Conservation (phyloP, 2,113 vertebrate genomes). For the Thunnus thynnus region DNA sequence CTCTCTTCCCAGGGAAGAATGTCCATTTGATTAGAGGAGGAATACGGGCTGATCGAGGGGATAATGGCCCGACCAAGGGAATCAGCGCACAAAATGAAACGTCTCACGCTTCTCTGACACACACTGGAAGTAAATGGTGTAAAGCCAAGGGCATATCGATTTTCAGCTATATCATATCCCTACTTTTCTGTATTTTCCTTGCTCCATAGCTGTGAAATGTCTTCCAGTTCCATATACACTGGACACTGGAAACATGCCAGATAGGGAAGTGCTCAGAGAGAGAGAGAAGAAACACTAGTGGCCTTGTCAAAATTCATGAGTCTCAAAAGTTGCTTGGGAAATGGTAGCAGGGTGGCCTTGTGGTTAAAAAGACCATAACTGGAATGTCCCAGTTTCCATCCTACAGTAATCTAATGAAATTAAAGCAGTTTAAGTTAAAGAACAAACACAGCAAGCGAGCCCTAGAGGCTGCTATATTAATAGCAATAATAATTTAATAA, state of each 20-base stretch:
- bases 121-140: slow-evolving; percentile 64
- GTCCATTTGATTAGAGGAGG: slow-evolving; percentile 73
- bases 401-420: background rate
- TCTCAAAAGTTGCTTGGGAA: slow-evolving; percentile 50
- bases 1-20: slow-evolving; percentile 54
- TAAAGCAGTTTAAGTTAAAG: background rate
- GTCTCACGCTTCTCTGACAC: slow-evolving; percentile 48
- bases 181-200: slow-evolving; percentile 60
- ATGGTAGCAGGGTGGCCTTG: slow-evolving; percentile 17
- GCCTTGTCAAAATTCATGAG: slow-evolving; percentile 71
- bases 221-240: slow-evolving; percentile 56
- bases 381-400: slow-evolving; percentile 1
- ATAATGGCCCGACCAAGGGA: slow-evolving; percentile 54
- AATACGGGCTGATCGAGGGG: slow-evolving; percentile 47
- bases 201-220: slow-evolving; percentile 57
- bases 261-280: slow-evolving; percentile 18
- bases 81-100: slow-evolving; percentile 58
- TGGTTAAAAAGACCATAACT: slow-evolving; percentile 14
- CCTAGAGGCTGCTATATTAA: background rate
- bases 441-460: background rate
- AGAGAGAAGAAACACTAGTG: slow-evolving; percentile 42
- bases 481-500: no score
- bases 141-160: slow-evolving; percentile 70
- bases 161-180: slow-evolving; percentile 65
- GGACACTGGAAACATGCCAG: slow-evolving; percentile 69